Percentiles rank a stretch among this genome's conserved stretches.
Evolutionary conservation across 2,113 vertebrate species (phyloP).

Genomic region (Todiramphus chloris): DNA sequence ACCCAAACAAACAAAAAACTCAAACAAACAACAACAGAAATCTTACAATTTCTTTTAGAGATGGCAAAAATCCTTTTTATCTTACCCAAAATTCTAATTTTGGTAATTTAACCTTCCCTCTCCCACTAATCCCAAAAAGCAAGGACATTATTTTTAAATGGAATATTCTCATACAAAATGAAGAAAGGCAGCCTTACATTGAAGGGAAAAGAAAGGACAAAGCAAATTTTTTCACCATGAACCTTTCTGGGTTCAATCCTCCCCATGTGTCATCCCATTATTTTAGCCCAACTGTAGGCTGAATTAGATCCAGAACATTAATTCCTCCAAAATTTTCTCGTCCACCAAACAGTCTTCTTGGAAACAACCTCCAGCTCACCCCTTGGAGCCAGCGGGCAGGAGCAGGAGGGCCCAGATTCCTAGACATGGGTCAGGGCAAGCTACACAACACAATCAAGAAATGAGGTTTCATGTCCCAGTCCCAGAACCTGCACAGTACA

Average conservation of each 20-base stretch:
- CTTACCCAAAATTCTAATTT: background rate
- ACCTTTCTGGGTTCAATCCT: background rate
- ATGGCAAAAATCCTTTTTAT: background rate
- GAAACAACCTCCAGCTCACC: background rate
- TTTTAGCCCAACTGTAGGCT: background rate
- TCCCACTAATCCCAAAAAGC: background rate
- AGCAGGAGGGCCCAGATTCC: background rate
- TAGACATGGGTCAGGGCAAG: fast-evolving
- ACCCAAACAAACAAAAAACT: too few species aligned
- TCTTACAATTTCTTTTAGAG: background rate
- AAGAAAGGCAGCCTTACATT: background rate
- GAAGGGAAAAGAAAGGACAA: background rate
- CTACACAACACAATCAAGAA: background rate
- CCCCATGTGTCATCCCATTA: too few species aligned
- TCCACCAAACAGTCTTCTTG: background rate
- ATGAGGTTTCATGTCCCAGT: background rate
- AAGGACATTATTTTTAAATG: background rate
- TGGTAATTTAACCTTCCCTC: background rate
- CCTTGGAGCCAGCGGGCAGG: fast-evolving
- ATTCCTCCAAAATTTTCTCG: background rate
- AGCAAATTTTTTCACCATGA: background rate
- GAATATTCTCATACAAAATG: background rate
- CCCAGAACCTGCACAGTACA: background rate
- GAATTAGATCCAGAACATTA: background rate
- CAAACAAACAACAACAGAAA: background rate